Conservation (phyloP, 92 coral and sea anemone species). For the Porites cylindrica region DNA sequence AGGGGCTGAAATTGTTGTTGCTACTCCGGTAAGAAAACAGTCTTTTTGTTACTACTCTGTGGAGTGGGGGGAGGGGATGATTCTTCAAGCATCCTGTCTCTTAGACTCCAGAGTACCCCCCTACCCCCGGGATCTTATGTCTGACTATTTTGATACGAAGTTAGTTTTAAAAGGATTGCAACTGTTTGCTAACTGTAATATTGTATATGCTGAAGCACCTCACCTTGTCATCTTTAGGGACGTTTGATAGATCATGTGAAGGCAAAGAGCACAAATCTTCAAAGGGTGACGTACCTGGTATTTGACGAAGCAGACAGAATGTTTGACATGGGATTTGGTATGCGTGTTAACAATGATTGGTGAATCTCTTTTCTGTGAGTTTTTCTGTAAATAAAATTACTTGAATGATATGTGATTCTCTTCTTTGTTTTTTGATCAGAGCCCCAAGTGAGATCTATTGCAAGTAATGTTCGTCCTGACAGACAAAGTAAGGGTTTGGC, state of each 20-base stretch:
- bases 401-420: neutral
- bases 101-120: too few species aligned
- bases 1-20: constrained; percentile 98
- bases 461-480: constrained; percentile 97
- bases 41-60: too few species aligned
- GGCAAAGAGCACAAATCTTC: constrained; percentile 87
- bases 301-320: constrained; percentile 99
- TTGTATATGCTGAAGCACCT: neutral
- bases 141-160: too few species aligned
- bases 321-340: constrained; percentile 99
- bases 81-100: too few species aligned
- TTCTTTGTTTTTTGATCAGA: constrained; percentile 48
- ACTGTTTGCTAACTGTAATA: neutral
- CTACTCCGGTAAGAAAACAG: constrained; percentile 91
- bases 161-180: neutral
- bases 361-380: neutral
- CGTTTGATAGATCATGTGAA: constrained; percentile 96
- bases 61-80: too few species aligned
- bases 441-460: constrained; percentile 99
- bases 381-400: neutral
- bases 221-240: constrained; percentile 54
- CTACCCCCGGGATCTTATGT: too few species aligned
- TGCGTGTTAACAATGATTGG: constrained; percentile 8
- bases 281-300: constrained; percentile 94
- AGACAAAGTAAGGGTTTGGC: constrained; percentile 88